Conservation (phyloP, 2,888 invertebrate species). For the Catocala fraxini region DNA sequence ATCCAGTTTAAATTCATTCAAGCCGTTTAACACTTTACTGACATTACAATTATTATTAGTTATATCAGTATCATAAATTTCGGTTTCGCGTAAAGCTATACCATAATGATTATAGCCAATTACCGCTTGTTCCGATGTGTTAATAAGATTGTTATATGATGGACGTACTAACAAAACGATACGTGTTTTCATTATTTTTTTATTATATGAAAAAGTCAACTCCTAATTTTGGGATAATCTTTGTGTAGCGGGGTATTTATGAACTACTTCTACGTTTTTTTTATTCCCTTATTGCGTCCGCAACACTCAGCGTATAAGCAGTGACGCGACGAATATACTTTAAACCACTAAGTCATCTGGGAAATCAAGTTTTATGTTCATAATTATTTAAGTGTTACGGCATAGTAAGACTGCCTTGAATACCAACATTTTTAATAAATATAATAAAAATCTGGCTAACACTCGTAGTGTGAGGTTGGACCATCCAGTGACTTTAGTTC, state of each 20-base stretch:
- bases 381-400: no score
- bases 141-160: background rate
- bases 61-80: constrained; percentile 25
- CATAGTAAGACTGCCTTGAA: no score
- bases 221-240: no score
- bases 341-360: no score
- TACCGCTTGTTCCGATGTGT: background rate
- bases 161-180: background rate
- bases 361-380: no score
- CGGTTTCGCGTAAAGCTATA: constrained; percentile 3
- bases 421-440: no score
- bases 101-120: background rate
- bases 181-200: background rate
- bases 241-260: no score
- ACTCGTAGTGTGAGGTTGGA: background rate
- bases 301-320: no score
- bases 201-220: no score
- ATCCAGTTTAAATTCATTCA: constrained; percentile 26
- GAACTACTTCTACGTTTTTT: no score
- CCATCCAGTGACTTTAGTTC: constrained; percentile 29
- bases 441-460: background rate
- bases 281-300: no score
- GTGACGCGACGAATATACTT: no score
- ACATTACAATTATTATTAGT: constrained; percentile 30
- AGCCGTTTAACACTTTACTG: constrained; percentile 23